Evolutionary conservation across 2,113 vertebrate genomes (phyloP).

Genomic region (Chaenocephalus aceratus): DNA sequence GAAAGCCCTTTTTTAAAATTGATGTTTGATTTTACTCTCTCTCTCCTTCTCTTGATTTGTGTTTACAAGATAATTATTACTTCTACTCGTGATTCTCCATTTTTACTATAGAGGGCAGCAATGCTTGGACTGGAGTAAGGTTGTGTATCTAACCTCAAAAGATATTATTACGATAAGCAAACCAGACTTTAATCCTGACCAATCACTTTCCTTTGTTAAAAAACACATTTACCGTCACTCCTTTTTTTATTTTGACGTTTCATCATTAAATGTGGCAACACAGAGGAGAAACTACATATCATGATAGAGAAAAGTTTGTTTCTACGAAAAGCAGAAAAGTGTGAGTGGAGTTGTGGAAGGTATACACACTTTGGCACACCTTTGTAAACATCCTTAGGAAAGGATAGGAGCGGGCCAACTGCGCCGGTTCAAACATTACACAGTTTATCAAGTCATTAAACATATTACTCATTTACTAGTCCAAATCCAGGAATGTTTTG

Average conservation of each 20-base stretch:
- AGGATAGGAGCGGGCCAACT: not conserved
- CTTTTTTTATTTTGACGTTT: not conserved
- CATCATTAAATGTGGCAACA: not conserved
- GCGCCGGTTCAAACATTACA: constrained; percentile 19
- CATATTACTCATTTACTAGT: not conserved
- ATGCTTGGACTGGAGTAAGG: not conserved
- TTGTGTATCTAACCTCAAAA: not conserved
- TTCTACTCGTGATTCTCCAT: not conserved
- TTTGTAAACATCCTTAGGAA: constrained; percentile 27
- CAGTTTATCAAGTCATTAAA: not conserved
- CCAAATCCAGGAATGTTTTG: not conserved
- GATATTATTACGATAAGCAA: not conserved
- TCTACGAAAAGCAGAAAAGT: not conserved
- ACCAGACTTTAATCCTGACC: not conserved
- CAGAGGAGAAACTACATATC: not conserved
- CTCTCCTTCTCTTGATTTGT: not conserved
- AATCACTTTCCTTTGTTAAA: not conserved
- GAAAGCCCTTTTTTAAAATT: not conserved
- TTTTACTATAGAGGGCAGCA: not conserved
- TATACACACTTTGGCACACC: constrained; percentile 25
- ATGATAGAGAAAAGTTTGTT: not conserved
- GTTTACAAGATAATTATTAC: not conserved
- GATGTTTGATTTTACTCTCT: not conserved
- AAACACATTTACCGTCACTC: not conserved
- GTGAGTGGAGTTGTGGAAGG: not conserved